Percentiles rank a stretch among this genome's conserved stretches.
These are phyloP conservation scores for Conus betulinus DNA, from an alignment of 1,140 invertebrate species.

Conservation along the genomic window DNA sequence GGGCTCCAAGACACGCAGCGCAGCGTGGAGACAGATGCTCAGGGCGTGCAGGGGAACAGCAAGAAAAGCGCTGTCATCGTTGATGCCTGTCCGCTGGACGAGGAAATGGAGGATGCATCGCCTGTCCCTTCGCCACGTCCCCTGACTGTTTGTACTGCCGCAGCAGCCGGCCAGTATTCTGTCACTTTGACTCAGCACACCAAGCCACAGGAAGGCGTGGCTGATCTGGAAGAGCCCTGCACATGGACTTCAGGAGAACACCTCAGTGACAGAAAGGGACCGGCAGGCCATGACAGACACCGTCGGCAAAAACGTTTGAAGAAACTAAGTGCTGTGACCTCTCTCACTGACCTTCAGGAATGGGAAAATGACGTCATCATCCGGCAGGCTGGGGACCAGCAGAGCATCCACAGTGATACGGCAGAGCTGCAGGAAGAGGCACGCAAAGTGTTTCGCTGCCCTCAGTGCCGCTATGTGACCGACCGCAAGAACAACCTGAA, in stretches of 20 bases:
- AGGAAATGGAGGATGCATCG: too few species aligned
- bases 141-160: too few species aligned
- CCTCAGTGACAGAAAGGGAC: too few species aligned
- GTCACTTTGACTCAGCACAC: neutral
- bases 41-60: too few species aligned
- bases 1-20: neutral
- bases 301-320: neutral
- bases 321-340: neutral
- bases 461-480: slow-evolving; percentile 72
- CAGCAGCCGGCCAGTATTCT: too few species aligned
- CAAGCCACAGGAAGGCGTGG: neutral
- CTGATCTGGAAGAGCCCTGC: neutral
- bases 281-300: neutral
- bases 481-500: slow-evolving; percentile 77
- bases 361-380: neutral
- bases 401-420: neutral
- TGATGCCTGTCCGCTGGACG: too few species aligned
- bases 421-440: neutral
- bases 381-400: neutral
- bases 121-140: too few species aligned
- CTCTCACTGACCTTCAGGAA: neutral
- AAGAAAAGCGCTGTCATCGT: too few species aligned
- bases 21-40: too few species aligned
- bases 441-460: slow-evolving; percentile 55
- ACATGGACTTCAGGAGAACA: too few species aligned